Evolutionary conservation across 2,797 vertebrate species (phyloP).

Genomic region (Crax fasciolata): DNA sequence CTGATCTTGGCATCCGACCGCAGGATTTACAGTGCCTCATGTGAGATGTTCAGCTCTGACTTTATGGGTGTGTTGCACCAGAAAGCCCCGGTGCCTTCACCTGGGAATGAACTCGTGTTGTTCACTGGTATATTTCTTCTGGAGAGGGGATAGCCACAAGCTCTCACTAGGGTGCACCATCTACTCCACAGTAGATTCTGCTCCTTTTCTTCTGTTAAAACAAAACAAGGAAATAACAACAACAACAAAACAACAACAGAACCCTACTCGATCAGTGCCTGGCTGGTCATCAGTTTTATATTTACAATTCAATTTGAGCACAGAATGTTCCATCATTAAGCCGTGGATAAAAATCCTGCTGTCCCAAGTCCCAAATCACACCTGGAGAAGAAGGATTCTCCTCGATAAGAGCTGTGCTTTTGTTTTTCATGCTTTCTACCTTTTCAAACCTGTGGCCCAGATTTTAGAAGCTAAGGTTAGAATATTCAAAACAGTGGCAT

Average conservation of each 20-base stretch:
- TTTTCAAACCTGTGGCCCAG: slow-evolving; percentile 25
- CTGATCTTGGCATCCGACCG: background rate
- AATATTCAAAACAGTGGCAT: background rate
- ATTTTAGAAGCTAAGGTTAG: slow-evolving; percentile 15
- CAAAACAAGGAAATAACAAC: background rate
- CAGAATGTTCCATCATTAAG: slow-evolving; percentile 15
- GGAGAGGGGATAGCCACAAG: background rate
- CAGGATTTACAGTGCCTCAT: background rate
- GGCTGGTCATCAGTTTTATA: slow-evolving; percentile 40
- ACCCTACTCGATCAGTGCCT: background rate
- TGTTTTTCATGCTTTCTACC: background rate
- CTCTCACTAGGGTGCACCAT: background rate
- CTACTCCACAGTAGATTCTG: background rate
- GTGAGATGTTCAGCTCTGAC: background rate
- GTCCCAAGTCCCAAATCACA: background rate
- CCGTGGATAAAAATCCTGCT: background rate
- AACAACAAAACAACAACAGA: background rate
- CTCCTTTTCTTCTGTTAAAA: background rate
- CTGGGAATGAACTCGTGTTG: background rate
- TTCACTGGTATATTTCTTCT: background rate
- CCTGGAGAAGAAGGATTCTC: background rate
- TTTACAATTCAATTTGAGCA: slow-evolving; percentile 14
- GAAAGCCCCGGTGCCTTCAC: background rate
- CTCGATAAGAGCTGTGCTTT: background rate
- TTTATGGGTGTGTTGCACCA: background rate